These are phyloP conservation scores for Palaemon carinicauda DNA, from an alignment of 1,140 invertebrate genomes.

Conservation along the genomic window DNA sequence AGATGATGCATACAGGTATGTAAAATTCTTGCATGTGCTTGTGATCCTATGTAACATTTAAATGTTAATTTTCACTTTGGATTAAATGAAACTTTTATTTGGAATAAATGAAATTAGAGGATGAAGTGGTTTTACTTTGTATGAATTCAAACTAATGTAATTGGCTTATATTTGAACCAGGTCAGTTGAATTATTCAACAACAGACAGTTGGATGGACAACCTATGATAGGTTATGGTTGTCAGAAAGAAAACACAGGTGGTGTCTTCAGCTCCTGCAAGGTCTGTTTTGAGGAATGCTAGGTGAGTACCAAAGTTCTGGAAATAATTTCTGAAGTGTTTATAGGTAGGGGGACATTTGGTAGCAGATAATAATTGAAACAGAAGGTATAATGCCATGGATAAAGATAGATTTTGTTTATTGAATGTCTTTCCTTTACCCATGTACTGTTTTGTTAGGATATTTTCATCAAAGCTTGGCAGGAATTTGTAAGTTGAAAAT, in stretches of 20 bases:
- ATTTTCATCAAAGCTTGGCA: no score
- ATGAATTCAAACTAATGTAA: background rate
- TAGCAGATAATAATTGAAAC: no score
- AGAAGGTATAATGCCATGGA: no score
- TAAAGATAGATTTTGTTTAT: no score
- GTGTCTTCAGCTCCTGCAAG: background rate
- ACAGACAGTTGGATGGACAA: constrained; percentile 85
- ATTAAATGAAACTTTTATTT: background rate
- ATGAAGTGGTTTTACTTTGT: background rate
- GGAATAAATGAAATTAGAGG: background rate
- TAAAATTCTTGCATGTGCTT: background rate
- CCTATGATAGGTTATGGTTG: constrained; percentile 72
- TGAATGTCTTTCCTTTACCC: no score
- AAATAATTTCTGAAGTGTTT: no score
- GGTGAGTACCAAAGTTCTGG: constrained; percentile 19
- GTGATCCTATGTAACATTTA: background rate
- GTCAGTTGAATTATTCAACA: constrained; percentile 91
- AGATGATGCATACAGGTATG: constrained; percentile 74
- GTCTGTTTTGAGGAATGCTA: constrained; percentile 39
- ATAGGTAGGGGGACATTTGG: no score
- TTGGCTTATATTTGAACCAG: constrained; percentile 62
- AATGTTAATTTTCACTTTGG: no score
- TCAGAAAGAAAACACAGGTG: constrained; percentile 5
- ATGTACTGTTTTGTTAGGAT: no score
- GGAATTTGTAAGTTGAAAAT: no score